phyloP scores from a whole-genome alignment of 1,140 invertebrate genomes.

The Plutomurus gul region DNA sequence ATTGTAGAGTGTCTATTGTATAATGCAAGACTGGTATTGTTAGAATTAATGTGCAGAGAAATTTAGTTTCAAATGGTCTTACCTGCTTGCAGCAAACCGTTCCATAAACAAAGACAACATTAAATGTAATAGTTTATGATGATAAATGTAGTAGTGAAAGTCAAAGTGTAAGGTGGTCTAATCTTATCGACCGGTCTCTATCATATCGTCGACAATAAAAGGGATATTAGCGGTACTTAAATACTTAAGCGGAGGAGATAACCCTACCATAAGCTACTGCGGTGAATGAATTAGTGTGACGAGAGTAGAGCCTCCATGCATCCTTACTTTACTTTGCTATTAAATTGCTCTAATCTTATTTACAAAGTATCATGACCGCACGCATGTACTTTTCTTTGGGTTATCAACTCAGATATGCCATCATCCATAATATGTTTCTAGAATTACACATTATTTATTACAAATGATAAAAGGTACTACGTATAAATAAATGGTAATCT shows the following conservation, averaged over 20 bases:
- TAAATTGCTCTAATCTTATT: conserved; percentile 16
- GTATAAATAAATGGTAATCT: no score
- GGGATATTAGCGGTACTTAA: conserved; percentile 26
- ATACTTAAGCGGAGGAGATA: conserved; percentile 7
- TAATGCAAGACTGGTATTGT: no score
- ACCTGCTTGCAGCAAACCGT: no score
- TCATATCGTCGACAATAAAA: conserved; percentile 7
- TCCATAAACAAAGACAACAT: no score
- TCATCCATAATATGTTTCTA: neutral
- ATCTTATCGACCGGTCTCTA: neutral
- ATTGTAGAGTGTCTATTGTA: no score
- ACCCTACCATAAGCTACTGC: conserved; percentile 8
- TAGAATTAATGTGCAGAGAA: no score
- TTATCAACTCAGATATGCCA: neutral
- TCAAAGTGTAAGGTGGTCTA: conserved; percentile 15
- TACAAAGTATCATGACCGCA: neutral
- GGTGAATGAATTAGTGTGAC: conserved; percentile 26
- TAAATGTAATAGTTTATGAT: no score
- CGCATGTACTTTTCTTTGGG: neutral
- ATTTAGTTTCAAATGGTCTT: no score
- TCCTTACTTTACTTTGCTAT: no score
- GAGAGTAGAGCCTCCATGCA: no score
- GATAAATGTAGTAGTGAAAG: no score
- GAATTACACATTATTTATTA: neutral
- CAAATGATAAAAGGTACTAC: no score